Evolutionary conservation across 2,888 invertebrate species (phyloP).

Genomic region (Cheilosia vulpina): DNA sequence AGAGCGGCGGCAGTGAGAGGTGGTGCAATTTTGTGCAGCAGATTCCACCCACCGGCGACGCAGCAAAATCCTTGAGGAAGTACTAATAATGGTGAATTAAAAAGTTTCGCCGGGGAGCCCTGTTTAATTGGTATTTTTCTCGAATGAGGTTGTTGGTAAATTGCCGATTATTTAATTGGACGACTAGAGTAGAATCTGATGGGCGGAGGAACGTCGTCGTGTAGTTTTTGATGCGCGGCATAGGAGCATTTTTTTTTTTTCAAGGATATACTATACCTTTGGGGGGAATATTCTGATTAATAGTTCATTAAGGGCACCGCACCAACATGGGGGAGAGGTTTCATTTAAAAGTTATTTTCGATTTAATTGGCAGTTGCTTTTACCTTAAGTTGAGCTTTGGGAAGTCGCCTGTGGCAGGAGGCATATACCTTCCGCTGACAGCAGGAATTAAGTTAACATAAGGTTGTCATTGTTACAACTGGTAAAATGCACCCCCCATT

Average conservation of each 20-base stretch:
- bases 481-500: no score
- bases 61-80: constrained; percentile 59
- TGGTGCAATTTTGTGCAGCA: constrained; percentile 50
- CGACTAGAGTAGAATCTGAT: constrained; percentile 8
- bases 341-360: constrained; percentile 20
- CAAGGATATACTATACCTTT: neutral
- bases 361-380: constrained; percentile 40
- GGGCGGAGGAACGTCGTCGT: neutral
- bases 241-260: constrained; percentile 8
- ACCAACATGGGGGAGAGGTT: constrained; percentile 15
- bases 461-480: no score
- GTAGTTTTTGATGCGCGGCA: neutral
- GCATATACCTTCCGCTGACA: no score
- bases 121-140: constrained; percentile 71
- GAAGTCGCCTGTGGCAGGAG: neutral
- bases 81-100: constrained; percentile 73
- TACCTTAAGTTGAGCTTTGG: constrained; percentile 21
- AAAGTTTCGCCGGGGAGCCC: constrained; percentile 59
- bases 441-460: no score
- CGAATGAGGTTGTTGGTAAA: constrained; percentile 68
- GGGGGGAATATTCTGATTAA: constrained; percentile 46
- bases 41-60: no score
- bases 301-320: constrained; percentile 60
- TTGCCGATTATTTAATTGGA: constrained; percentile 69
- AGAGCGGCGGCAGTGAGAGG: constrained; percentile 49